Evolutionary conservation across 2,888 invertebrate species (phyloP).

Genomic region (Drosophila mimica): DNA sequence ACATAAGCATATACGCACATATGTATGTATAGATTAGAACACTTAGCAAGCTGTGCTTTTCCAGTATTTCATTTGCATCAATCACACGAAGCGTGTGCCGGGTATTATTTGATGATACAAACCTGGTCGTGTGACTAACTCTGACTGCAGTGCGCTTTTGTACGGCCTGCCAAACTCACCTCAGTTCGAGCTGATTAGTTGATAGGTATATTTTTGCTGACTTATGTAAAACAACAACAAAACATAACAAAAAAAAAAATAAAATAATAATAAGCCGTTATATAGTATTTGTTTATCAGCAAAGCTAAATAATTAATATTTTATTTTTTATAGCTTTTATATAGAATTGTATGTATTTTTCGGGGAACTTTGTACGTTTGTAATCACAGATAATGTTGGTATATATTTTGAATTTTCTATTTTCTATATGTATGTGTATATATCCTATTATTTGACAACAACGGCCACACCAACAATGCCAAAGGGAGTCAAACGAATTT

Average conservation of each 20-base stretch:
- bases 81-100: constrained; percentile 60
- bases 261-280: constrained; percentile 3
- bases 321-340: constrained; percentile 10
- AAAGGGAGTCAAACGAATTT: constrained; percentile 45
- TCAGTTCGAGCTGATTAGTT: constrained; percentile 54
- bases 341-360: background rate
- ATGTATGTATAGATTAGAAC: background rate
- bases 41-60: constrained; percentile 15
- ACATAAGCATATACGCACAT: background rate
- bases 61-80: constrained; percentile 34
- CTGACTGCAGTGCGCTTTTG: constrained; percentile 8
- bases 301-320: constrained; percentile 28
- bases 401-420: constrained; percentile 9
- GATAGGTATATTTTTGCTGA: constrained; percentile 20
- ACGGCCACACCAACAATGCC: constrained; percentile 50
- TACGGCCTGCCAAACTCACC: constrained; percentile 52
- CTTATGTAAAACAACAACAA: constrained; percentile 38
- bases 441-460: constrained; percentile 13
- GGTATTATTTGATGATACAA: constrained; percentile 19
- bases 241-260: constrained; percentile 1
- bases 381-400: constrained; percentile 67
- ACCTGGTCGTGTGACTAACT: constrained; percentile 53
- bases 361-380: constrained; percentile 28
- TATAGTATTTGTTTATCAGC: constrained; percentile 37
- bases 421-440: constrained; percentile 3